phyloP scores from a whole-genome alignment of 2,797 vertebrate species.

The Aselliscus stoliczkanus region DNA sequence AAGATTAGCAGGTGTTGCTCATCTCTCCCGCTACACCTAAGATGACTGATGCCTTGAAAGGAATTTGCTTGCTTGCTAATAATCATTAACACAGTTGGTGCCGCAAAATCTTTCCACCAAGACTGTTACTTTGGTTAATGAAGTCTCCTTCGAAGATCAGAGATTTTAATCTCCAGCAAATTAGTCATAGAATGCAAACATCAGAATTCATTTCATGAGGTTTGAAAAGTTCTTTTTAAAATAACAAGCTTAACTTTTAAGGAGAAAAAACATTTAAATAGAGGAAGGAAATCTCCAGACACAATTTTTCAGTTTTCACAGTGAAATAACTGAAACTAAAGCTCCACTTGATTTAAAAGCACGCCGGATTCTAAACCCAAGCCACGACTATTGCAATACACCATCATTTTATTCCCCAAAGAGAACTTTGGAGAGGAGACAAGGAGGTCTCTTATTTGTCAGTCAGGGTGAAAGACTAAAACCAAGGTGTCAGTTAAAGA shows the following conservation, averaged over 20 bases:
- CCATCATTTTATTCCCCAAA: background rate
- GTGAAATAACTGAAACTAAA: constrained; percentile 35
- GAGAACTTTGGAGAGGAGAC: background rate
- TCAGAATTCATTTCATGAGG: constrained; percentile 19
- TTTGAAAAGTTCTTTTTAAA: constrained; percentile 39
- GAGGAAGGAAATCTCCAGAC: background rate
- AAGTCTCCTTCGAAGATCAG: constrained; percentile 47
- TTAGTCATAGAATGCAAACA: constrained; percentile 23
- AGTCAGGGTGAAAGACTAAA: constrained; percentile 48
- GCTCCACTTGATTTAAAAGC: constrained; percentile 43
- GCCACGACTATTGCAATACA: background rate
- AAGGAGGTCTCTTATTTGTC: constrained; percentile 39
- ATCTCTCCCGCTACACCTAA: background rate
- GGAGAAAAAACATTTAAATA: background rate
- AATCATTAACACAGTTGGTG: background rate
- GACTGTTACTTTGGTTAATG: constrained; percentile 31
- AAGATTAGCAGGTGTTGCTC: background rate
- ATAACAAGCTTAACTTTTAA: constrained; percentile 40
- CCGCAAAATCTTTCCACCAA: constrained; percentile 8
- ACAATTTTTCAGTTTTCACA: constrained; percentile 10
- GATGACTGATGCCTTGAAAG: background rate
- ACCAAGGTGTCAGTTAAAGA: constrained; percentile 50
- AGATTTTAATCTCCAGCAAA: background rate
- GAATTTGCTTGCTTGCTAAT: background rate
- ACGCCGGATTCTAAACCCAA: constrained; percentile 3